A percentile compares a stretch with the other conserved stretches of the same genome.
Conservation (phyloP, 2,113 vertebrate genomes). For the Hyaena hyaena region DNA sequence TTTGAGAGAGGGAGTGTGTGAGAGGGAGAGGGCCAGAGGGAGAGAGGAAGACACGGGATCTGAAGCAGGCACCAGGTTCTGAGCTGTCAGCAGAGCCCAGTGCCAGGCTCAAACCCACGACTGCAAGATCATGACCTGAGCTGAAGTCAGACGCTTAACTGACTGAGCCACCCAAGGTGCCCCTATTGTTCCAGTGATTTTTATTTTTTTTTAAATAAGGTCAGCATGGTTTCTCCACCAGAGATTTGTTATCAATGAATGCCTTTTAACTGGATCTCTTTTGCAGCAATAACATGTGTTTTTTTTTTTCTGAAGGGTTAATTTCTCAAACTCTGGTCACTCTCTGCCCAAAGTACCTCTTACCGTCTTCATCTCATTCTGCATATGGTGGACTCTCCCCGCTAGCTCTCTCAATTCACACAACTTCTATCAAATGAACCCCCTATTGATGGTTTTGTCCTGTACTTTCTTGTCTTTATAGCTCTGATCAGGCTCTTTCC, state of each 20-base stretch:
- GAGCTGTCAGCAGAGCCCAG: too few species aligned
- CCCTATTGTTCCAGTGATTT: background rate
- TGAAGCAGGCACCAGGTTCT: too few species aligned
- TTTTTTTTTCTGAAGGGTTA: background rate
- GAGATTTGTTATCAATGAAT: background rate
- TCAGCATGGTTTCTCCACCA: background rate
- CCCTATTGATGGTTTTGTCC: background rate
- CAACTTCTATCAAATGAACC: background rate
- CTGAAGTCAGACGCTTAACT: too few species aligned
- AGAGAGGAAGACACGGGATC: too few species aligned
- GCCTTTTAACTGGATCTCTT: background rate
- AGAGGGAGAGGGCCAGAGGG: too few species aligned
- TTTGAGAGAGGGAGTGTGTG: too few species aligned
- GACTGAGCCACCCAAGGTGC: too few species aligned
- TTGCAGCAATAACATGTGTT: background rate
- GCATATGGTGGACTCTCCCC: background rate
- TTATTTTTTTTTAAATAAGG: background rate
- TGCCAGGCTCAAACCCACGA: too few species aligned
- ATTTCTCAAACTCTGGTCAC: background rate
- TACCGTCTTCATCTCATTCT: background rate
- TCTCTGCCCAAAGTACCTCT: background rate
- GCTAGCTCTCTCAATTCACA: background rate
- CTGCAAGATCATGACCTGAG: too few species aligned
- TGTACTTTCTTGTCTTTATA: background rate
- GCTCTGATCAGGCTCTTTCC: background rate